Conservation (phyloP, 1,140 invertebrate species). For the Drosophila sulfurigaster region DNA sequence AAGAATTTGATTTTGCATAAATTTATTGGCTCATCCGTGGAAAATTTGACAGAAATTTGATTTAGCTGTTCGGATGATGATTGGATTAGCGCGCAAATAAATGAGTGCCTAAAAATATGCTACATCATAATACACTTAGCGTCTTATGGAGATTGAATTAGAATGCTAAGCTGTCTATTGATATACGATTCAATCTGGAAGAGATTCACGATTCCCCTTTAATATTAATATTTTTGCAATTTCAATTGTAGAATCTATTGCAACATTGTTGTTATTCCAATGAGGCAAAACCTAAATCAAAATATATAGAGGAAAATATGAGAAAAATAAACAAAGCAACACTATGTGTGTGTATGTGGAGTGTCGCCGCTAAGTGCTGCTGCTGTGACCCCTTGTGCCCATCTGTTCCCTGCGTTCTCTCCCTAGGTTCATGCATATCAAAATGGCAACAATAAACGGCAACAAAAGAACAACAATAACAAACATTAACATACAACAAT, state of each 20-base stretch:
- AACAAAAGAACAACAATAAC: conserved; percentile 82
- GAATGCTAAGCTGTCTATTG: background rate
- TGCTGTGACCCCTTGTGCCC: conserved; percentile 48
- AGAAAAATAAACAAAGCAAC: conserved; percentile 52
- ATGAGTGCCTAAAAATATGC: conserved; percentile 29
- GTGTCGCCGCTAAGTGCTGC: conserved; percentile 44
- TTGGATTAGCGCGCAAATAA: conserved; percentile 38
- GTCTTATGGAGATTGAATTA: background rate
- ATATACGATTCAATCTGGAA: background rate
- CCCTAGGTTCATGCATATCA: conserved; percentile 73
- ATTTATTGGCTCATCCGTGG: conserved; percentile 39
- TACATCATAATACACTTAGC: conserved; percentile 33
- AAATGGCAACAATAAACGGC: conserved; percentile 79
- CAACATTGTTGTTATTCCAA: conserved; percentile 41
- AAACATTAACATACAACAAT: conserved; percentile 80
- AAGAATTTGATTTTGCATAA: conserved; percentile 48
- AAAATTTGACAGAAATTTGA: conserved; percentile 51
- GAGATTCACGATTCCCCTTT: background rate
- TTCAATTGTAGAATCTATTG: conserved; percentile 7
- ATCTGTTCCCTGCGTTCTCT: conserved; percentile 12
- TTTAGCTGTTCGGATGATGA: conserved; percentile 43
- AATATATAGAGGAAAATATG: conserved; percentile 6
- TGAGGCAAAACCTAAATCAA: conserved; percentile 36
- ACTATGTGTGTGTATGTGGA: conserved; percentile 21
- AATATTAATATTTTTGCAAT: background rate